Conservation (phyloP, 2,113 vertebrate species). For the Callocephalon fimbriatum region DNA sequence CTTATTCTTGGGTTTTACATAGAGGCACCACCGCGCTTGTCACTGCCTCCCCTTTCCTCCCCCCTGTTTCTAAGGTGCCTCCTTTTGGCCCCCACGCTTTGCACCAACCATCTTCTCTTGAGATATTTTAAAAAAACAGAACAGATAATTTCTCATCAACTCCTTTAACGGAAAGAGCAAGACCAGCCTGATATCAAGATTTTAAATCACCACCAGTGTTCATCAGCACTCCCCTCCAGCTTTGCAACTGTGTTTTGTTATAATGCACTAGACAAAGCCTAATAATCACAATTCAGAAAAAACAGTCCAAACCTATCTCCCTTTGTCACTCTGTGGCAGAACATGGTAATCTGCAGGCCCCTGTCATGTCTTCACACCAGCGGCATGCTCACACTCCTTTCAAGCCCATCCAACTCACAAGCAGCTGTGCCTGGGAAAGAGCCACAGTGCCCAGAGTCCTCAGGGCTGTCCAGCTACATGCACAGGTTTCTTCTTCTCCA, state of each 20-base stretch:
- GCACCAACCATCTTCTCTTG: conserved; percentile 80
- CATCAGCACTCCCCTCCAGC: not conserved
- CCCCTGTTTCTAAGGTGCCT: not conserved
- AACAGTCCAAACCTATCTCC: not conserved
- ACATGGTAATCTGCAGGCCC: not conserved
- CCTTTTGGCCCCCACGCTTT: not conserved
- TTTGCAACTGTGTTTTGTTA: not conserved
- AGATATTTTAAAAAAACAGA: not conserved
- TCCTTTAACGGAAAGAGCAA: not conserved
- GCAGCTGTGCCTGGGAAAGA: not conserved
- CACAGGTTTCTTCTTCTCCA: accelerated
- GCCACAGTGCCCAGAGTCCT: accelerated
- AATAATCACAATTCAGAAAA: not conserved
- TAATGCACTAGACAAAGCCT: not conserved
- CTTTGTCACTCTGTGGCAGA: not conserved
- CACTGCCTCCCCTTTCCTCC: not conserved
- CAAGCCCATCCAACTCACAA: not conserved
- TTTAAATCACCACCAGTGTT: not conserved
- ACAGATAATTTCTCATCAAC: not conserved
- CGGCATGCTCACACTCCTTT: accelerated
- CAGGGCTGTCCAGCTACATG: accelerated
- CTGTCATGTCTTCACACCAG: accelerated
- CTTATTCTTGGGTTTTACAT: not conserved
- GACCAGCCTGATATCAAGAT: not conserved
- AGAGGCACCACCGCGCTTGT: not conserved